These are phyloP conservation scores for Brachystomella parvula DNA, from an alignment of 1,140 invertebrate species.

Conservation along the genomic window DNA sequence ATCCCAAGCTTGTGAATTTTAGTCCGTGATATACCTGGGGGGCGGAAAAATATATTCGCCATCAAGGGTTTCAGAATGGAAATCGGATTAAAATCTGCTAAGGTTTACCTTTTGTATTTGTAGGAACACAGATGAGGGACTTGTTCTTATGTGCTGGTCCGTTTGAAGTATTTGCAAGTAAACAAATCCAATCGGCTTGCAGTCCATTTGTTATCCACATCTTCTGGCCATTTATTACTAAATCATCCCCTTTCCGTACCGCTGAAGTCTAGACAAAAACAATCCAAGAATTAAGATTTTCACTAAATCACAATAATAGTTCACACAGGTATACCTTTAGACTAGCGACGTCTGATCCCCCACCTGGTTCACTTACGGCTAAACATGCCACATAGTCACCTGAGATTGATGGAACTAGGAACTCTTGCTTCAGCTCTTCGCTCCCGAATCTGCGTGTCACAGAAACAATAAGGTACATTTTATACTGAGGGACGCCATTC, in stretches of 20 bases:
- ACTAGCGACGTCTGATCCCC: slow-evolving; percentile 55
- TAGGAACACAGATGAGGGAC: slow-evolving; percentile 53
- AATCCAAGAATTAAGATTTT: too few relatives aligned
- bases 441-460: slow-evolving; percentile 54
- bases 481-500: too few relatives aligned
- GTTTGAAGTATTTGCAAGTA: slow-evolving; percentile 49
- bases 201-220: slow-evolving; percentile 54
- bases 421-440: slow-evolving; percentile 52
- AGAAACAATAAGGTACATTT: too few relatives aligned
- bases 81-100: too few relatives aligned
- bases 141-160: slow-evolving; percentile 48
- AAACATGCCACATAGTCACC: slow-evolving; percentile 53
- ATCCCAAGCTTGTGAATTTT: slow-evolving; percentile 52
- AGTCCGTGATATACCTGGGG: slow-evolving; percentile 40
- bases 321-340: slow-evolving; percentile 38
- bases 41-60: too few relatives aligned
- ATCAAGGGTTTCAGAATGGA: too few relatives aligned
- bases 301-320: too few relatives aligned
- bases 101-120: slow-evolving; percentile 51
- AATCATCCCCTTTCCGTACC: slow-evolving; percentile 47
- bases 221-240: slow-evolving; percentile 53
- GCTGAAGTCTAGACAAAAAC: slow-evolving; percentile 48
- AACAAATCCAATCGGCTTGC: slow-evolving; percentile 54
- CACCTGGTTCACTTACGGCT: slow-evolving; percentile 52
- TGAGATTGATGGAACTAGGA: slow-evolving; percentile 49